These are phyloP conservation scores for Leptura quadrifasciata DNA, from an alignment of 2,888 invertebrate species.

Conservation along the genomic window DNA sequence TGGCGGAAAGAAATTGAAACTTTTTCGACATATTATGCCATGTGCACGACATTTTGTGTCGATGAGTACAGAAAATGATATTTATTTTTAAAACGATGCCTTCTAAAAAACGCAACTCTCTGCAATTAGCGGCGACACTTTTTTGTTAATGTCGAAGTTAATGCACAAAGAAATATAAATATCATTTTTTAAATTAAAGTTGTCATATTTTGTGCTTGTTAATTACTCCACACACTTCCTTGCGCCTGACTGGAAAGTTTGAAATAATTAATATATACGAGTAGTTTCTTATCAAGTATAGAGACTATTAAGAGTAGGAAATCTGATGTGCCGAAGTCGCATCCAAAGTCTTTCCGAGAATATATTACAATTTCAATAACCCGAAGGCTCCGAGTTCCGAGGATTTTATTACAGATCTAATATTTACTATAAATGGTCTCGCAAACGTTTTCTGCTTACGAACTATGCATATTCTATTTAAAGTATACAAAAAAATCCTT, in stretches of 20 bases:
- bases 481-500: background rate
- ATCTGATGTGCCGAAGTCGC: background rate
- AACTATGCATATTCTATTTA: conserved; percentile 3
- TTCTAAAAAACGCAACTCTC: too few relatives aligned
- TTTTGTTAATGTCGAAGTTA: too few relatives aligned
- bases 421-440: conserved; percentile 3
- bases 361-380: conserved; percentile 3
- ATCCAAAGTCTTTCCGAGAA: background rate
- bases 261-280: background rate
- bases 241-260: background rate
- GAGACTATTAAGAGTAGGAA: conserved; percentile 1
- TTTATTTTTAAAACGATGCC: too few relatives aligned
- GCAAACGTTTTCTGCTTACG: conserved; percentile 3
- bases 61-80: too few relatives aligned
- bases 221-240: background rate
- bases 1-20: background rate
- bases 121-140: too few relatives aligned
- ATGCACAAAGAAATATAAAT: too few relatives aligned
- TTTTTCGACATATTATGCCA: background rate
- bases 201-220: too few relatives aligned
- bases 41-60: background rate
- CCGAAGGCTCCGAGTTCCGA: background rate
- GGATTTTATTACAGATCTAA: conserved; percentile 2
- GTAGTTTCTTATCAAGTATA: background rate
- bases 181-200: too few relatives aligned